Conservation (phyloP, 2,113 vertebrate species). For the Bubo bubo region DNA sequence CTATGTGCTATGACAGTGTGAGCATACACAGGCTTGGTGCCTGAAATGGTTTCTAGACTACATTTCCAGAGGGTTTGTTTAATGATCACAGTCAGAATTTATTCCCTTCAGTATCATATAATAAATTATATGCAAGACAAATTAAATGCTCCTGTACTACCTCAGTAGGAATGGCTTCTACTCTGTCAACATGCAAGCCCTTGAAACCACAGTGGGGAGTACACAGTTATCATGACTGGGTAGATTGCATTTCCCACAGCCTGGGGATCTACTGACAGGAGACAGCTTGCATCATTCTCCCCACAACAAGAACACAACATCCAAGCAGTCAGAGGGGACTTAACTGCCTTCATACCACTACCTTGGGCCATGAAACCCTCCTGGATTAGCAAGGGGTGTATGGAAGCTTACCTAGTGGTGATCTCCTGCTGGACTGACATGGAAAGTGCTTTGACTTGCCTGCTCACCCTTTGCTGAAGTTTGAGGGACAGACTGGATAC, state of each 20-base stretch:
- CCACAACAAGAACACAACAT: not conserved
- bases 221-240: not conserved
- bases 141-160: not conserved
- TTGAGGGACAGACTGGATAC: not conserved
- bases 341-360: not conserved
- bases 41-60: not conserved
- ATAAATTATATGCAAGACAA: not conserved
- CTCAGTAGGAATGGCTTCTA: not conserved
- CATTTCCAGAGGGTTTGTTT: not conserved
- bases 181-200: not conserved
- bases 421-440: not conserved
- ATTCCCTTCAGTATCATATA: not conserved
- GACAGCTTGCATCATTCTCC: rapidly evolving
- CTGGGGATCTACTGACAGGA: not conserved
- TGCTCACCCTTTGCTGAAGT: not conserved
- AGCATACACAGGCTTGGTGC: not conserved
- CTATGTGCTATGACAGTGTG: not conserved
- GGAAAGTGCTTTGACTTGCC: not conserved
- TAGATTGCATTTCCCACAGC: not conserved
- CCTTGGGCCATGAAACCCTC: not conserved
- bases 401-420: not conserved
- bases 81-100: not conserved
- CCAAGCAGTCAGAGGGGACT: not conserved
- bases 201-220: not conserved
- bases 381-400: not conserved